phyloP scores from a whole-genome alignment of 2,888 invertebrate genomes.

The Morinoia aosen region DNA sequence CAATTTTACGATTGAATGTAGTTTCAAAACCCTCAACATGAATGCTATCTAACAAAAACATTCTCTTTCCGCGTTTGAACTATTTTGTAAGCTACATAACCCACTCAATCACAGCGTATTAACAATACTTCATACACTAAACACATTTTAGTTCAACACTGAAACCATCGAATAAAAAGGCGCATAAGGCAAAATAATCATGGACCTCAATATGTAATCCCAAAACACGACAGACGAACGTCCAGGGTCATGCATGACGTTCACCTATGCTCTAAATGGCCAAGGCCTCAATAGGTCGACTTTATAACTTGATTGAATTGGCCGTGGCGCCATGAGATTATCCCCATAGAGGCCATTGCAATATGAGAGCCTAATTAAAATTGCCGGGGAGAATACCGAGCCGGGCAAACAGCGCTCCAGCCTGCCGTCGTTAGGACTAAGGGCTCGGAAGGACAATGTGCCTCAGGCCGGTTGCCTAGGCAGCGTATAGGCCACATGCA shows the following conservation, averaged over 20 bases:
- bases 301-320: slow-evolving; percentile 37
- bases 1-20: neutral
- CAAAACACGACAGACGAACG: neutral
- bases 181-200: too few species aligned
- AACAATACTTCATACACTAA: neutral
- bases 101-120: neutral
- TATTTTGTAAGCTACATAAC: neutral
- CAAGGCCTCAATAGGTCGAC: neutral
- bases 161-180: too few species aligned
- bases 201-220: neutral
- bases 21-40: neutral
- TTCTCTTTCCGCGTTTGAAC: neutral
- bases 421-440: neutral
- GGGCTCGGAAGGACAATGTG: neutral
- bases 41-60: neutral
- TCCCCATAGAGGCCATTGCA: slow-evolving; percentile 44
- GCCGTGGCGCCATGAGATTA: neutral
- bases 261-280: neutral
- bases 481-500: neutral
- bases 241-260: slow-evolving; percentile 10
- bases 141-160: neutral
- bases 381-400: neutral
- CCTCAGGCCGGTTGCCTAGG: neutral
- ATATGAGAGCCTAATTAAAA: slow-evolving; percentile 51
- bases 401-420: neutral